A percentile compares a stretch with the other conserved stretches of the same genome.
These are phyloP conservation scores for Antennarius maculatus DNA, from an alignment of 2,797 vertebrate species.

Conservation along the genomic window DNA sequence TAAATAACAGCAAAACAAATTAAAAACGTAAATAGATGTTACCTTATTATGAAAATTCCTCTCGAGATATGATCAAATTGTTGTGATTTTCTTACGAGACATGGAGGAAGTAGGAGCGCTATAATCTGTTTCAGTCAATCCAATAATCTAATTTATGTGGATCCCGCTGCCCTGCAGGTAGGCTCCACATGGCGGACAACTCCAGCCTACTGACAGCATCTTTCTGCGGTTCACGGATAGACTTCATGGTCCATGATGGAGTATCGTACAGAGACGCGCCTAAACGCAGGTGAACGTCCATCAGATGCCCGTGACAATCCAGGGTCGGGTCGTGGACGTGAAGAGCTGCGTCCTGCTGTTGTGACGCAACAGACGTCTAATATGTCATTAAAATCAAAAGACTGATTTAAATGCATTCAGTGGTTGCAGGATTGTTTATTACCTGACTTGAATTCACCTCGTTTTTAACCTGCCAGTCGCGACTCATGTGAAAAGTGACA, in stretches of 20 bases:
- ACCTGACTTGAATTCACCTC: no score
- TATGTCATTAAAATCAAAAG: no score
- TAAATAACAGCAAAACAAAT: background rate
- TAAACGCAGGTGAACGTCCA: background rate
- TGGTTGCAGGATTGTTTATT: no score
- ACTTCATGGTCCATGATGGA: background rate
- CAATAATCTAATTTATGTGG: conserved; percentile 82
- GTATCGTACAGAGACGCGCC: background rate
- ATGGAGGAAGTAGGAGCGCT: conserved; percentile 61
- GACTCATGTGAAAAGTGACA: no score
- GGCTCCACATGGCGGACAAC: conserved; percentile 46
- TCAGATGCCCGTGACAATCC: background rate
- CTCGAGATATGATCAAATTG: conserved; percentile 45
- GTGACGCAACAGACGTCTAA: background rate
- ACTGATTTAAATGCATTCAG: no score
- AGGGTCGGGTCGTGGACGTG: conserved; percentile 1
- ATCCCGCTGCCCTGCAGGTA: conserved; percentile 52
- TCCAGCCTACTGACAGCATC: conserved; percentile 4
- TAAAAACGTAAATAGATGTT: conserved; percentile 6
- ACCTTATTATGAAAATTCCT: conserved; percentile 63
- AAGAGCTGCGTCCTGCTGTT: conserved; percentile 45
- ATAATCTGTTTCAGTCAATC: conserved; percentile 84
- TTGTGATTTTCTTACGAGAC: conserved; percentile 51
- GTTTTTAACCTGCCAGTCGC: no score
- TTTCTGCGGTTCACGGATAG: background rate